phyloP scores from a whole-genome alignment of 2,113 vertebrate species.

The Dolichallabes microphthalmus region DNA sequence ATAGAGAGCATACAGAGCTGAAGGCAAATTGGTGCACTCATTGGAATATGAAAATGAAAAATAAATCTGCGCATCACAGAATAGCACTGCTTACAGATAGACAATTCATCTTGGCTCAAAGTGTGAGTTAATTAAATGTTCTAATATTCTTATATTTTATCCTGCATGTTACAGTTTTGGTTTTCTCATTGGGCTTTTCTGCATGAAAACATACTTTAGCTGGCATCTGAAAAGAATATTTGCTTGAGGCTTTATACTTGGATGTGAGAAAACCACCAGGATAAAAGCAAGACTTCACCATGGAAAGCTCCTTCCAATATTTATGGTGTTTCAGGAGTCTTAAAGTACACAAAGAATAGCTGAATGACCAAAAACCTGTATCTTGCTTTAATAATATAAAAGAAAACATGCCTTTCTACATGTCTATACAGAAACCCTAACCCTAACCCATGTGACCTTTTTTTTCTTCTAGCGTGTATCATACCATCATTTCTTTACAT shows the following conservation, averaged over 20 bases:
- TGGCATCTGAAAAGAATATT: not conserved
- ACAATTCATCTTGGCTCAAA: not conserved
- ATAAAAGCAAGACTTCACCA: conserved; percentile 1
- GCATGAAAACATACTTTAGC: not conserved
- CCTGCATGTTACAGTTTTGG: not conserved
- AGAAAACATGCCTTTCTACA: not conserved
- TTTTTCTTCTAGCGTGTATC: no score
- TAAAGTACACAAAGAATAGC: not conserved
- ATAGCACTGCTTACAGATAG: not conserved
- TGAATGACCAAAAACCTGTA: not conserved
- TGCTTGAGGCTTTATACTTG: not conserved
- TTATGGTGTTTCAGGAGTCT: not conserved
- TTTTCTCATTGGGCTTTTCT: not conserved
- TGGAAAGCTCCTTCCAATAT: conserved; percentile 1
- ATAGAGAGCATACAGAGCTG: not conserved
- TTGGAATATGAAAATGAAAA: not conserved
- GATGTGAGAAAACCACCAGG: not conserved
- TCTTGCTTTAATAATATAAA: not conserved
- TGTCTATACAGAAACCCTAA: not conserved
- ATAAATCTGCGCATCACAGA: not conserved
- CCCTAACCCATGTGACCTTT: no score
- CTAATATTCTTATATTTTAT: not conserved
- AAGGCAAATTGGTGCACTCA: not conserved
- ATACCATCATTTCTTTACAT: not conserved
- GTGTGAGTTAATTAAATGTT: not conserved